A percentile compares a stretch with the other conserved stretches of the same genome.
Conservation (phyloP, 1,140 invertebrate genomes). For the Drosophila azteca region DNA sequence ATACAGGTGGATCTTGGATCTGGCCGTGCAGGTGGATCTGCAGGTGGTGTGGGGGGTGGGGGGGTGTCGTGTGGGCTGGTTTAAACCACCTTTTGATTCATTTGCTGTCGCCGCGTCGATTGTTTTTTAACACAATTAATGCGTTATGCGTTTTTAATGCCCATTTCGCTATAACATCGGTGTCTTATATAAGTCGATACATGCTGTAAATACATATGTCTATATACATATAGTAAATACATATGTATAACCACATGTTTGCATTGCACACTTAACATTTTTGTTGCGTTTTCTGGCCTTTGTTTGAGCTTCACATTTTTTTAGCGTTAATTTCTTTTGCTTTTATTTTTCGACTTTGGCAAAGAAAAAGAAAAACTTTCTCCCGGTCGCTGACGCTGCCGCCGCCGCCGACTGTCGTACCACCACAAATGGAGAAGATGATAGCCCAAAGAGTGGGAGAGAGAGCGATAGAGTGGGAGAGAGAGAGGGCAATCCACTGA, state of each 20-base stretch:
- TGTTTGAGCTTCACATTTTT: constrained; percentile 54
- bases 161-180: constrained; percentile 38
- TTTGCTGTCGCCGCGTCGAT: constrained; percentile 42
- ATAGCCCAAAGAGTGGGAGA: constrained; percentile 25
- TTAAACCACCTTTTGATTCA: constrained; percentile 66
- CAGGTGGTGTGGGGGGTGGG: neutral
- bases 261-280: constrained; percentile 63
- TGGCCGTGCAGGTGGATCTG: neutral
- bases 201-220: constrained; percentile 14
- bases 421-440: constrained; percentile 32
- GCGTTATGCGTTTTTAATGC: constrained; percentile 75
- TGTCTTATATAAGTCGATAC: constrained; percentile 57
- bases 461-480: constrained; percentile 14
- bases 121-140: constrained; percentile 63
- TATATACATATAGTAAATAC: constrained; percentile 15
- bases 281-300: constrained; percentile 64
- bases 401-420: constrained; percentile 59
- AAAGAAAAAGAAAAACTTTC: constrained; percentile 73
- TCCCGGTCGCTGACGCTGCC: too few species aligned
- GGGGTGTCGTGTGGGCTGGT: constrained; percentile 3
- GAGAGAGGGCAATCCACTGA: constrained; percentile 43
- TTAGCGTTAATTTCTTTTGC: constrained; percentile 55
- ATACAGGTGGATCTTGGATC: too few species aligned
- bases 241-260: constrained; percentile 59
- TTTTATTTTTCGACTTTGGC: constrained; percentile 55